Percentiles rank a stretch among this genome's conserved stretches.
Conservation (phyloP, 2,888 invertebrate species). For the Hirtodrosophila alboralis region DNA sequence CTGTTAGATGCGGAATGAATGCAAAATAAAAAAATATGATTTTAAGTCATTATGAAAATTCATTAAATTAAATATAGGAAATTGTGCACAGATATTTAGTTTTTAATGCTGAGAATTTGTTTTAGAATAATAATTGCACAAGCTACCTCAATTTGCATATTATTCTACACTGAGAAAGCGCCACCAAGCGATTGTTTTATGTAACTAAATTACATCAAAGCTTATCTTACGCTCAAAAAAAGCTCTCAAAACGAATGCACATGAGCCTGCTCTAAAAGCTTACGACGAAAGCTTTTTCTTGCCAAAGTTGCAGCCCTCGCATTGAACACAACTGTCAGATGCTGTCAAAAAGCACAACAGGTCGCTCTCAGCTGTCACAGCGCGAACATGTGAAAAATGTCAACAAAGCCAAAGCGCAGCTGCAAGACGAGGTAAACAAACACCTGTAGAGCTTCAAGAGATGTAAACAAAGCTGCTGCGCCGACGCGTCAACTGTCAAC, state of each 20-base stretch:
- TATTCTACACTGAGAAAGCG: slow-evolving; percentile 9
- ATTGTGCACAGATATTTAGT: too few relatives aligned
- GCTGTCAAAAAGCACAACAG: slow-evolving; percentile 22
- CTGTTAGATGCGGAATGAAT: too few relatives aligned
- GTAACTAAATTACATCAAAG: neutral
- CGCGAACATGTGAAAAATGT: slow-evolving; percentile 41
- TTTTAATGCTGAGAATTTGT: too few relatives aligned
- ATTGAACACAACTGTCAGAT: slow-evolving; percentile 17
- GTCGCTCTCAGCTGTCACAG: slow-evolving; percentile 40
- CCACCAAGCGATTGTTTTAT: neutral
- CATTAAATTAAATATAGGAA: too few relatives aligned
- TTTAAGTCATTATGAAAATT: too few relatives aligned
- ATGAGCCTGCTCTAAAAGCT: slow-evolving; percentile 3
- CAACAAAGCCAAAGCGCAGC: slow-evolving; percentile 59
- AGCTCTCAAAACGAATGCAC: neutral
- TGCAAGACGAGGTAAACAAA: slow-evolving; percentile 63
- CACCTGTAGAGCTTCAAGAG: slow-evolving; percentile 58
- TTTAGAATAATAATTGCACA: too few relatives aligned
- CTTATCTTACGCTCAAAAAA: neutral
- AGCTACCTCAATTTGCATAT: too few relatives aligned
- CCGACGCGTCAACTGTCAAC: slow-evolving; percentile 62
- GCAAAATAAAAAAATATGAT: too few relatives aligned
- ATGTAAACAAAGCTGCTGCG: slow-evolving; percentile 75
- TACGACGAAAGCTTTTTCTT: neutral
- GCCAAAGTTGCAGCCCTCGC: slow-evolving; percentile 32